Conservation (phyloP, 2,888 invertebrate species). For the Caenorhabditis virilis region DNA sequence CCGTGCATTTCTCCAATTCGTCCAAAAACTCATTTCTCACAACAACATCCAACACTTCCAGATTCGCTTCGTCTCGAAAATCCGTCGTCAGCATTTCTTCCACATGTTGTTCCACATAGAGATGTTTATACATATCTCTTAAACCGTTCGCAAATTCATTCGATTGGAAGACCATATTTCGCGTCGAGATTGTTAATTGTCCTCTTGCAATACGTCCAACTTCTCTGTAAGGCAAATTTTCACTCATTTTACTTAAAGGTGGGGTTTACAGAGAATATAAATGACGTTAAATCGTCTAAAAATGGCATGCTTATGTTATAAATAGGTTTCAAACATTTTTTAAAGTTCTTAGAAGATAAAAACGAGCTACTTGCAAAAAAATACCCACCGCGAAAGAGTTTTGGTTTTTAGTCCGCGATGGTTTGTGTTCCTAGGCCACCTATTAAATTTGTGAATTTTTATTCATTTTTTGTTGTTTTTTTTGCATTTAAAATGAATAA, state of each 20-base stretch:
- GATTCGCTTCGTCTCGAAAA: constrained; percentile 8
- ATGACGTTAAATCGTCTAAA: no score
- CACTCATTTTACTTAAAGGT: no score
- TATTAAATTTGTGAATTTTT: no score
- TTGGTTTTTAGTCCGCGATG: no score
- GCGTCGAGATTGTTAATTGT: constrained; percentile 11
- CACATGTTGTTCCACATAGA: background rate
- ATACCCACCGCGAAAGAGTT: no score
- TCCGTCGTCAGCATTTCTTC: background rate
- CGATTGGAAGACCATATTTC: constrained; percentile 31
- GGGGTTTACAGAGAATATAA: background rate
- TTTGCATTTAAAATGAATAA: no score
- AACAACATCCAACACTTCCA: constrained; percentile 2
- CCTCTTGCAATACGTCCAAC: constrained; percentile 22
- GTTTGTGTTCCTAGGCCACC: no score
- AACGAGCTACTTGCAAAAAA: no score
- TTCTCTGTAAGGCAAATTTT: constrained; percentile 11
- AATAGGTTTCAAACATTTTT: no score
- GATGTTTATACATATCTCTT: background rate
- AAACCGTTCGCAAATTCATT: constrained; percentile 12
- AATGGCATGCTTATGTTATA: no score
- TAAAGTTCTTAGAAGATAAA: no score
- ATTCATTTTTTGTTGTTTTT: no score
- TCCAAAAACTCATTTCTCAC: constrained; percentile 2
- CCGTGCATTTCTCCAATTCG: background rate